phyloP scores from a whole-genome alignment of 2,113 vertebrate genomes.

The Salvelinus sp. region DNA sequence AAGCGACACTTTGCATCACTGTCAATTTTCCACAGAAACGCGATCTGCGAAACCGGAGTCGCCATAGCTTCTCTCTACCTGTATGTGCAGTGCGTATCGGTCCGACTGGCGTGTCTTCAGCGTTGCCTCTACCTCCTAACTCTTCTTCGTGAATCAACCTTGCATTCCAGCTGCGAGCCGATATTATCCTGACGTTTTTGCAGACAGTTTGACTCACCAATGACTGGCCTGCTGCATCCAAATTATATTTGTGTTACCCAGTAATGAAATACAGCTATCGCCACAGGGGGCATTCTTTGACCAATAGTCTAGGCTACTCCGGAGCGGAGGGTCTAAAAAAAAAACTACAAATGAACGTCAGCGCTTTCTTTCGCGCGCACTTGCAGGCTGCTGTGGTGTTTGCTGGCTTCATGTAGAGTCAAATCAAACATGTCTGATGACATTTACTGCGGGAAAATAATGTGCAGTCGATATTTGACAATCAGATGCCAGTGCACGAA shows the following conservation, averaged over 20 bases:
- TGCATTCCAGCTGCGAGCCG: constrained; percentile 49
- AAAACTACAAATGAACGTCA: too few species aligned
- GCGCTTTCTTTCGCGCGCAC: neutral
- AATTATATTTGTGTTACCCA: constrained; percentile 42
- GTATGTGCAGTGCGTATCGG: constrained; percentile 28
- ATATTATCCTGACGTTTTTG: constrained; percentile 48
- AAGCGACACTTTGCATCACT: constrained; percentile 7
- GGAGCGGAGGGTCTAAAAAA: constrained; percentile 21
- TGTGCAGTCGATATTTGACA: neutral
- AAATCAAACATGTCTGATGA: neutral
- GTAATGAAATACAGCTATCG: constrained; percentile 44
- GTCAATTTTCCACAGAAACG: neutral
- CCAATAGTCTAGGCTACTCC: constrained; percentile 35
- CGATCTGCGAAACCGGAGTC: neutral
- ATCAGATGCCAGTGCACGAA: neutral
- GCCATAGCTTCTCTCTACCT: constrained; percentile 18
- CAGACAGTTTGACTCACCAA: constrained; percentile 47
- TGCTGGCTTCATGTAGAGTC: neutral
- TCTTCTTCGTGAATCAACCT: constrained; percentile 49
- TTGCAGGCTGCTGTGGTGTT: neutral
- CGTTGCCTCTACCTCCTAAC: constrained; percentile 26
- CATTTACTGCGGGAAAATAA: neutral
- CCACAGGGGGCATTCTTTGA: constrained; percentile 35
- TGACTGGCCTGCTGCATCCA: constrained; percentile 40
- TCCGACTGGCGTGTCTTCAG: constrained; percentile 27